phyloP scores from a whole-genome alignment of 35 echinoderm and acorn worm genomes.

The Patiria miniata region DNA sequence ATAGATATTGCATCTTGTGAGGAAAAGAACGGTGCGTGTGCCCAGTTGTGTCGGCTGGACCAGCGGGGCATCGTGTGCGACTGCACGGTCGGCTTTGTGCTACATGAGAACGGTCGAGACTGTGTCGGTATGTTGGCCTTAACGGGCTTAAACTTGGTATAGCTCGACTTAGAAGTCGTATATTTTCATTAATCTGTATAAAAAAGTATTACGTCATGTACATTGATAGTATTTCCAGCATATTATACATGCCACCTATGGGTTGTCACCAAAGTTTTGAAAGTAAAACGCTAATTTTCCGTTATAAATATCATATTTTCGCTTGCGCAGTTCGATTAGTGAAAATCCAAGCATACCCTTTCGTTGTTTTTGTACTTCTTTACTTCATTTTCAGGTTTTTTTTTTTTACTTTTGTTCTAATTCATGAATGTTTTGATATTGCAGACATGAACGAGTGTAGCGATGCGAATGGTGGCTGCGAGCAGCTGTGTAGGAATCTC shows the following conservation, averaged over 20 bases:
- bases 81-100: conserved; percentile 56
- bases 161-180: no score
- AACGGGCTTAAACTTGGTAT: no score
- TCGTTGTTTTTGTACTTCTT: no score
- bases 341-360: no score
- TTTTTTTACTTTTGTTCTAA: no score
- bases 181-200: no score
- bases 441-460: conserved; percentile 89
- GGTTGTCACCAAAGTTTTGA: no score
- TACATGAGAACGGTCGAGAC: conserved; percentile 59
- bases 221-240: not conserved
- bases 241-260: no score
- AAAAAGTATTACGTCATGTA: not conserved
- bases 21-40: conserved; percentile 90
- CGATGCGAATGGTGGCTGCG: conserved; percentile 89
- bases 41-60: conserved; percentile 63
- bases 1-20: conserved; percentile 68
- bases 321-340: no score
- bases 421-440: not conserved
- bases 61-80: conserved; percentile 74
- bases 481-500: conserved; percentile 76
- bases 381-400: no score
- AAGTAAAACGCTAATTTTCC: no score
- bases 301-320: no score
- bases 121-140: conserved; percentile 68